Evolutionary conservation across 2,113 vertebrate genomes (phyloP).

Genomic region (Tachysurus vachellii): DNA sequence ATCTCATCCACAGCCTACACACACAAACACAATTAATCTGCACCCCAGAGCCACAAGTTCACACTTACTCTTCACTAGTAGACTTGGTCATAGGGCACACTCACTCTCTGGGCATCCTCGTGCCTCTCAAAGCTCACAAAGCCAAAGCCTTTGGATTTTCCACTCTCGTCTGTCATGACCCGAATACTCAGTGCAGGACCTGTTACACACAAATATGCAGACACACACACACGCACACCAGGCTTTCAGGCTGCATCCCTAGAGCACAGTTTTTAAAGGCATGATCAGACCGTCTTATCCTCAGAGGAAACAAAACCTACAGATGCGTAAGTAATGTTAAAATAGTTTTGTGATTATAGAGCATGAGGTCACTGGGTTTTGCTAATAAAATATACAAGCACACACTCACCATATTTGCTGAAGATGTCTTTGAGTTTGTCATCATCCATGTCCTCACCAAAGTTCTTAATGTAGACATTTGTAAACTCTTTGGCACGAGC

Average conservation of each 20-base stretch:
- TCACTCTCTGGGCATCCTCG: conserved; percentile 93
- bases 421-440: conserved; percentile 95
- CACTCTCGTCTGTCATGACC: conserved; percentile 92
- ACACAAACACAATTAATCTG: neutral
- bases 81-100: neutral
- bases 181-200: conserved; percentile 93
- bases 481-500: conserved; percentile 96
- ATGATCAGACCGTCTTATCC: neutral
- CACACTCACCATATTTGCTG: conserved; percentile 81
- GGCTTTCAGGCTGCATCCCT: neutral
- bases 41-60: neutral
- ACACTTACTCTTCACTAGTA: too few relatives aligned
- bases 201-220: conserved; percentile 58
- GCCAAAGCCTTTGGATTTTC: conserved; percentile 94
- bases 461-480: conserved; percentile 97
- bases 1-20: conserved; percentile 94
- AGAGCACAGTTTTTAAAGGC: neutral
- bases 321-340: neutral
- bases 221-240: neutral
- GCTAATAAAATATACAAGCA: neutral
- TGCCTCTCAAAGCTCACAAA: conserved; percentile 98
- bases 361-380: neutral
- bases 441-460: conserved; percentile 95
- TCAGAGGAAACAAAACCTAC: neutral
- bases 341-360: neutral